Evolutionary conservation across 2,888 invertebrate species (phyloP).

Genomic region (Pseudeuparius sepicola): DNA sequence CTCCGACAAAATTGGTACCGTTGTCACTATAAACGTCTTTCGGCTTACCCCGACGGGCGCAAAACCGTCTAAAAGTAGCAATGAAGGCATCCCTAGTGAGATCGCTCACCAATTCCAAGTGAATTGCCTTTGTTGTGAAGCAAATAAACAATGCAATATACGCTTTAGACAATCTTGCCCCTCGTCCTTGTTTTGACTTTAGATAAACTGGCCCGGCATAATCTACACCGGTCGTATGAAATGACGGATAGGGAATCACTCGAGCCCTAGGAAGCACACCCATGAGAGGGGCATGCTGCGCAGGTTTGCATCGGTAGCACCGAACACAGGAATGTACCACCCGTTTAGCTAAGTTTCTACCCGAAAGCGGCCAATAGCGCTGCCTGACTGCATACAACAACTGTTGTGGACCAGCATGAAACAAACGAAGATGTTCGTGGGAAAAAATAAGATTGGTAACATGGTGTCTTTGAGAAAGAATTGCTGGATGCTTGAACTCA

Average conservation of each 20-base stretch:
- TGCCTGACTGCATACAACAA: conserved; percentile 19
- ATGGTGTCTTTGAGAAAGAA: conserved; percentile 13
- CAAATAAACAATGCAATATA: too few species aligned
- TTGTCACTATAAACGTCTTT: conserved; percentile 4
- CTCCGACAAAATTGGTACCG: conserved; percentile 21
- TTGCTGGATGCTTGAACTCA: conserved; percentile 14
- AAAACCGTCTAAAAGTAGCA: conserved; percentile 19
- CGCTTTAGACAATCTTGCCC: conserved; percentile 16
- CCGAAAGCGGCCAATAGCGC: conserved; percentile 13
- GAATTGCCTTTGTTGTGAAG: conserved; percentile 22
- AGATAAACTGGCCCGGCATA: conserved; percentile 22
- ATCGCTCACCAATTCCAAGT: conserved; percentile 21
- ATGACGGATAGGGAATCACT: conserved; percentile 16
- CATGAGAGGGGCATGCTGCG: conserved; percentile 12
- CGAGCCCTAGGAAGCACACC: conserved; percentile 15
- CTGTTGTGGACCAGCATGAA: conserved; percentile 22
- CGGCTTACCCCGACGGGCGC: conserved; percentile 19
- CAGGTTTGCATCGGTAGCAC: conserved; percentile 16
- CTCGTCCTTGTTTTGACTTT: conserved; percentile 17
- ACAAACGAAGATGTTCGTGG: conserved; percentile 16
- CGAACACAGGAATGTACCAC: conserved; percentile 13
- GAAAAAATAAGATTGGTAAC: conserved; percentile 14
- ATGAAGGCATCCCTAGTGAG: conserved; percentile 21
- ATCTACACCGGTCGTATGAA: conserved; percentile 21
- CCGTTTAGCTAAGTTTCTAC: conserved; percentile 10